Evolutionary conservation across 2,797 vertebrate species (phyloP).

Genomic region (Sarcophilus harrisii): DNA sequence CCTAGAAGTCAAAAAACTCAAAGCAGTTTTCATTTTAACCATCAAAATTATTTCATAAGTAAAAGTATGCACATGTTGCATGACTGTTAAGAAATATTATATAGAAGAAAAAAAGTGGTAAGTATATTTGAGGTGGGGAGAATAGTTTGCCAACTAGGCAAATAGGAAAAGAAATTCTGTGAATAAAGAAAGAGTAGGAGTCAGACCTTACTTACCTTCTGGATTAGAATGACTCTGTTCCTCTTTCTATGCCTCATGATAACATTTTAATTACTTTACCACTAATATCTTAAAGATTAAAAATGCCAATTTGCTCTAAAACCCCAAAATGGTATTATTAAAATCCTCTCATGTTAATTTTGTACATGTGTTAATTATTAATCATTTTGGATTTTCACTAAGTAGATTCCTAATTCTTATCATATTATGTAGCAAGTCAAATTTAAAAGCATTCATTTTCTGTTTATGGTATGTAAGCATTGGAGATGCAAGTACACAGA

Average conservation of each 20-base stretch:
- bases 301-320: neutral
- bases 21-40: neutral
- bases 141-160: neutral
- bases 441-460: neutral
- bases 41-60: neutral
- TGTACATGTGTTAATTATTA: neutral
- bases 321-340: neutral
- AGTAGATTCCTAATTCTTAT: neutral
- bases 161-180: neutral
- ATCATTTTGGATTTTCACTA: neutral
- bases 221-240: neutral
- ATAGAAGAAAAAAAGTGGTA: neutral
- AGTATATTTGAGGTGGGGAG: neutral
- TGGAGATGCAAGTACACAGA: neutral
- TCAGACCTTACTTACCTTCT: neutral
- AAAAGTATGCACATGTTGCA: neutral
- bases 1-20: neutral
- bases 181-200: neutral
- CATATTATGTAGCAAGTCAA: neutral
- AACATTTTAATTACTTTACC: neutral
- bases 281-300: neutral
- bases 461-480: neutral
- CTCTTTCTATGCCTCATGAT: neutral
- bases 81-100: neutral
- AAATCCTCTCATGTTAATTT: neutral